Base-by-base conservation (phyloP, 2,888 invertebrate species). In the Caenorhabditis wallacei region DNA sequence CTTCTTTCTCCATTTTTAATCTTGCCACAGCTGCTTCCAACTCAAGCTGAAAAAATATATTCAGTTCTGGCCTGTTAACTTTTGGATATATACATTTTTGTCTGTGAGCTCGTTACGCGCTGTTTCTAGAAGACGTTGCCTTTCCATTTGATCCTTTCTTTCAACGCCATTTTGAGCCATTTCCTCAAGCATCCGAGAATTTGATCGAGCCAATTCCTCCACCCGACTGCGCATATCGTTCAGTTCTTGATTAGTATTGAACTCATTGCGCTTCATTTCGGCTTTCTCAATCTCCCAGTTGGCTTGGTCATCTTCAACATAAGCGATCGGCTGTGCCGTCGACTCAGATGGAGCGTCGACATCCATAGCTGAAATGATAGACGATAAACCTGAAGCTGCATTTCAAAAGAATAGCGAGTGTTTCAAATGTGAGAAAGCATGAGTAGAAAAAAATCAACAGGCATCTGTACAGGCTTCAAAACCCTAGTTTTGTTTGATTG, bases 1-100 rank as follows among this genome's bases (percentile, higher is more conserved):
- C 84, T 20, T 85, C 85, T 24, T 85, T 88, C 48, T 87, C 85
- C 10, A 81, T 82, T 61, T 87, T 81, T 10, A 85, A 48, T n/a
- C 80, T 68, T 1, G 80, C 66, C 22, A 86, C 69, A 0, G 63
- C 69, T n/a, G 69, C 53, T 61, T 87, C 85, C 26, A 87, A 68
- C 11, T 72, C 84, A 4, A 84, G 66, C 82, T 82, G 26, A 71
- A 82, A 57, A 11, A 11, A 22, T 24, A 35, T n/a, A 37, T 35
- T 20, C 20, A 8, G 35, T 37, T n/a, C n/a, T n/a, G n/a, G n/a
- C n/a, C n/a, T n/a, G n/a, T n/a, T n/a, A n/a, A n/a, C n/a, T n/a
- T n/a, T n/a, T n/a, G n/a, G n/a, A n/a, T n/a, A n/a, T n/a, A n/a
- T n/a, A 82, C 69, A 48, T 75, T 84, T 51, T 76, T 80, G 18